A percentile compares a stretch with the other conserved stretches of the same genome.
Conservation (phyloP, 2,888 invertebrate genomes). For the Pollenia angustigena region DNA sequence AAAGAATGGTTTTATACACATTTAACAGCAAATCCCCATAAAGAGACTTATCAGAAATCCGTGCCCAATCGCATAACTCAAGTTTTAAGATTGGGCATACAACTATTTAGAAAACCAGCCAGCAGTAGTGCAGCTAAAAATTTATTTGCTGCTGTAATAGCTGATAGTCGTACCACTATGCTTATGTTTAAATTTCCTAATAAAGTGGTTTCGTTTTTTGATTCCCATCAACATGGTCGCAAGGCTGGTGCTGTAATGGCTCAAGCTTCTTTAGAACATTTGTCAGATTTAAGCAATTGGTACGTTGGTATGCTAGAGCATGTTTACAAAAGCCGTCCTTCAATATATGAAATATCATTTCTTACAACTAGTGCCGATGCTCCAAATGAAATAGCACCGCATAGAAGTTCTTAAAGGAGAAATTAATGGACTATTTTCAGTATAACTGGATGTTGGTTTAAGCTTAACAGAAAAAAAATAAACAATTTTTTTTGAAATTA, state of each 20-base stretch:
- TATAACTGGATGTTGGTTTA: slow-evolving; percentile 48
- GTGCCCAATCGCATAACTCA: slow-evolving; percentile 78
- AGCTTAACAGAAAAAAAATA: neutral
- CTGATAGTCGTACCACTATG: slow-evolving; percentile 80
- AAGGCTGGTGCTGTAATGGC: slow-evolving; percentile 80
- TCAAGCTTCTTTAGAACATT: slow-evolving; percentile 77
- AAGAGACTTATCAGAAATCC: slow-evolving; percentile 77
- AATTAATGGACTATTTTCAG: neutral
- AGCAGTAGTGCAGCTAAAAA: slow-evolving; percentile 50
- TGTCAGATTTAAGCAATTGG: slow-evolving; percentile 79
- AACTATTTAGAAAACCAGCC: slow-evolving; percentile 76
- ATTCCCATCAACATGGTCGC: slow-evolving; percentile 81
- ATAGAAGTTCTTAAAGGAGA: neutral
- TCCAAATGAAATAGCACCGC: slow-evolving; percentile 5
- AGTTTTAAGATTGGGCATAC: slow-evolving; percentile 78
- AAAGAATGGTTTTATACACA: slow-evolving; percentile 82
- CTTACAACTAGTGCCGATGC: slow-evolving; percentile 72
- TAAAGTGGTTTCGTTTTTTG: slow-evolving; percentile 79
- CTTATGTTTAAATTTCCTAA: slow-evolving; percentile 79
- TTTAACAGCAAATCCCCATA: slow-evolving; percentile 79
- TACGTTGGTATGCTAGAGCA: slow-evolving; percentile 79
- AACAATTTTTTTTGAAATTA: too few relatives aligned
- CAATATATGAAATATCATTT: slow-evolving; percentile 80
- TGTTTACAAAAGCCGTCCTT: slow-evolving; percentile 79
- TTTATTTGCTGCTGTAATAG: slow-evolving; percentile 80